Base-by-base conservation (phyloP, 2,113 vertebrate genomes). In the Actinemys pallida region DNA sequence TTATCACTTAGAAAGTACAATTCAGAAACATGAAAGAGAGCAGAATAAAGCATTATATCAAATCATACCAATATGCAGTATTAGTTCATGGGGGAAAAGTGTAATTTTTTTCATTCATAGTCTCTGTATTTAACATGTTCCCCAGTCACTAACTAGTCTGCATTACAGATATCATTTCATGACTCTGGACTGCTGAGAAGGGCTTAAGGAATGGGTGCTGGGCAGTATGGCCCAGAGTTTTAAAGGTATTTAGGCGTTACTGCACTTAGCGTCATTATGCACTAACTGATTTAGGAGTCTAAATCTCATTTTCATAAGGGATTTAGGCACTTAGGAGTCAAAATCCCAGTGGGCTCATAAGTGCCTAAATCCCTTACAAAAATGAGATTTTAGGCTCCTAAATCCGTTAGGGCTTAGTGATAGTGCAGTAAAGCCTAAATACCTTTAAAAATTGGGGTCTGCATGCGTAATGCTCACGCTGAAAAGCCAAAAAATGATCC, bases 21-120 rank as follows among this genome's bases (percentile, higher is more conserved):
- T 89, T 87, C 76, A 53, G 86, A 96, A 95, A 92, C 57, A 52
- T 10, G 54, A 91, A 93, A 96, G 91, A 5, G 31, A 93, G 47
- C 88, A 90, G 65, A 81, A 65, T 69, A 91, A 93, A 93, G 90
- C 86, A 93, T 91, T 91, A 92, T 85, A 93, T 91, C 84, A 95
- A 94, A 94, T 90, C 91, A 89, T 42, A 82, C 65, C 1, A 3
- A 22, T 93, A 76, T 92, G 11, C 19, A 72, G n/a, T 39, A 76
- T 47, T 90, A 47, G 6, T 88, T 91, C 31, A 9, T 84, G 69
- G 81, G 65, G 76, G 78, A 78, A 89, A 89, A 93, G 53, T 42
- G 56, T 82, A 5, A 53, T 25, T 57, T 22, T 84, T 57, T 87
- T 6, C 87, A 29, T 72, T 93, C 92, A 75, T 0, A 2, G 53